Evolutionary conservation across 2,113 vertebrate species (phyloP).

Genomic region (Callocephalon fimbriatum): DNA sequence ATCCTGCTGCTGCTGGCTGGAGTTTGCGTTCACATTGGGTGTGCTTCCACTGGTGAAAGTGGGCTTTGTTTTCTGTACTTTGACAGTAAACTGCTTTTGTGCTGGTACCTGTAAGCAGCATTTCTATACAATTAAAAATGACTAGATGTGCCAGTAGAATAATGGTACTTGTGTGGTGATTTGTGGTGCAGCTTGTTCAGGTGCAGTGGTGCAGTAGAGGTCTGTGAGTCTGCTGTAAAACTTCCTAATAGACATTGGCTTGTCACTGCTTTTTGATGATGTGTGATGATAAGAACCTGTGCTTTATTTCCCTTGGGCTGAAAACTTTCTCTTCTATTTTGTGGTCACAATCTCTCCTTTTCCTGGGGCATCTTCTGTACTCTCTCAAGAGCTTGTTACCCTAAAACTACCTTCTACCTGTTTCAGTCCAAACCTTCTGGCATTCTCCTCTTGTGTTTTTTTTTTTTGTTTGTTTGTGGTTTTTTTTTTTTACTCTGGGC

Average conservation of each 20-base stretch:
- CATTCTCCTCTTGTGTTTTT: background rate
- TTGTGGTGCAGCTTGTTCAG: too few relatives aligned
- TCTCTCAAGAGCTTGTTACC: background rate
- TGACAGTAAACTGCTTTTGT: background rate
- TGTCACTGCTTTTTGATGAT: background rate
- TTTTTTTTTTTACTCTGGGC: background rate
- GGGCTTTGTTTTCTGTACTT: background rate
- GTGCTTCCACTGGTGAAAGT: background rate
- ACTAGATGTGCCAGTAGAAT: background rate
- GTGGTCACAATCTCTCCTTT: background rate
- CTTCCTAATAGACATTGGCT: background rate
- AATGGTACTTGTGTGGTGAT: too few relatives aligned
- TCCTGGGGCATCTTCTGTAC: background rate
- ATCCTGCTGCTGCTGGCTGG: background rate
- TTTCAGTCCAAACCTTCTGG: background rate
- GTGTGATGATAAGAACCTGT: too few relatives aligned
- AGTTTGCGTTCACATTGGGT: background rate
- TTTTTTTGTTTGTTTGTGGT: too few relatives aligned
- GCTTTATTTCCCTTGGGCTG: background rate
- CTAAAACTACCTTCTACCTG: background rate
- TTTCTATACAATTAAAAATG: background rate
- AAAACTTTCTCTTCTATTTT: background rate
- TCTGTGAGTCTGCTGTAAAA: accelerated
- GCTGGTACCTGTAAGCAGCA: background rate
- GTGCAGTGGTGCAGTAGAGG: background rate